These are phyloP conservation scores for Diadumene lineata DNA, from an alignment of 92 coral and sea anemone genomes.

Conservation along the genomic window DNA sequence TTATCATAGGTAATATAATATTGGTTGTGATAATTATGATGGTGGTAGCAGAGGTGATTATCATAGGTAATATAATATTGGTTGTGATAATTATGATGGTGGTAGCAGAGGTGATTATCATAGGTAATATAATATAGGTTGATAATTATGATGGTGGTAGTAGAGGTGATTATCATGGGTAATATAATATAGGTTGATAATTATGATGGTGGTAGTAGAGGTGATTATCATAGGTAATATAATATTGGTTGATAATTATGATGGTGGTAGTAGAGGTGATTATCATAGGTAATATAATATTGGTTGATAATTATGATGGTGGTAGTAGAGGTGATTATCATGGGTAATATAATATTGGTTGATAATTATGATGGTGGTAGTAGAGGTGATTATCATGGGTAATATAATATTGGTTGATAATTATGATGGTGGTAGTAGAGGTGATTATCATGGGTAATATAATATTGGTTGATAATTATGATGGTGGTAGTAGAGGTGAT, in stretches of 20 bases:
- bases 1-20: neutral
- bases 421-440: neutral
- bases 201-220: neutral
- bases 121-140: neutral
- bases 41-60: neutral
- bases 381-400: neutral
- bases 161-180: too few relatives aligned
- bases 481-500: neutral
- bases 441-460: neutral
- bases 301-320: neutral
- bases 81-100: too few relatives aligned
- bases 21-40: neutral
- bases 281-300: neutral
- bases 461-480: neutral
- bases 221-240: neutral
- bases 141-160: neutral
- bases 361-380: neutral
- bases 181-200: too few relatives aligned
- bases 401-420: too few relatives aligned
- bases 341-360: neutral
- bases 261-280: neutral
- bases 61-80: too few relatives aligned
- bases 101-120: neutral
- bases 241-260: neutral
- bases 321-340: neutral